phyloP scores from a whole-genome alignment of 1,140 invertebrate genomes.

The Solenopsis fugax region DNA sequence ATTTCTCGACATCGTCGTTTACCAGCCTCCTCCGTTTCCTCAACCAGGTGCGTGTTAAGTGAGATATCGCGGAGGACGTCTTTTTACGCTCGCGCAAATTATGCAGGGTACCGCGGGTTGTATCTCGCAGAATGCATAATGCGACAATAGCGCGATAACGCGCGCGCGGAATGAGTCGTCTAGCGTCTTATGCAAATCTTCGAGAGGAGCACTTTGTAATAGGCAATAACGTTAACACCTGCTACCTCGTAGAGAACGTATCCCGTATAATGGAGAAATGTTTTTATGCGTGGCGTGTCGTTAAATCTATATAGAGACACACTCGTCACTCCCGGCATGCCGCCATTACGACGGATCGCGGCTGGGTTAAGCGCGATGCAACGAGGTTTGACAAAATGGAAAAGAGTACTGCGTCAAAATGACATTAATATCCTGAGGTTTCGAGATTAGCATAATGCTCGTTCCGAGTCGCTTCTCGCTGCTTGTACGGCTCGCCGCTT shows the following conservation, averaged over 20 bases:
- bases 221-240: conserved; percentile 66
- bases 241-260: conserved; percentile 53
- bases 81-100: conserved; percentile 58
- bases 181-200: conserved; percentile 66
- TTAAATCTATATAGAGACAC: conserved; percentile 64
- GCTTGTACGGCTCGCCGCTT: background rate
- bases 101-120: conserved; percentile 44
- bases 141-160: conserved; percentile 63
- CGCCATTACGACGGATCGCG: conserved; percentile 56
- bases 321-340: conserved; percentile 36
- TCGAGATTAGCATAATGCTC: conserved; percentile 57
- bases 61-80: conserved; percentile 58
- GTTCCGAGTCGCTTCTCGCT: conserved; percentile 33
- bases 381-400: conserved; percentile 45
- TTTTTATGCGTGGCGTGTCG: conserved; percentile 61
- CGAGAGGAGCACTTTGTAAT: conserved; percentile 58
- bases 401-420: conserved; percentile 35
- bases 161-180: conserved; percentile 63
- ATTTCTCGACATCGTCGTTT: background rate
- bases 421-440: conserved; percentile 56
- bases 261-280: conserved; percentile 64
- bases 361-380: conserved; percentile 42
- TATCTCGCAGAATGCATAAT: conserved; percentile 60
- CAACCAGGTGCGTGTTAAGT: conserved; percentile 49
- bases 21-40: conserved; percentile 22